Percentiles rank a stretch among this genome's conserved stretches.
Conservation (phyloP, 2,113 vertebrate species). For the Suricata suricatta region DNA sequence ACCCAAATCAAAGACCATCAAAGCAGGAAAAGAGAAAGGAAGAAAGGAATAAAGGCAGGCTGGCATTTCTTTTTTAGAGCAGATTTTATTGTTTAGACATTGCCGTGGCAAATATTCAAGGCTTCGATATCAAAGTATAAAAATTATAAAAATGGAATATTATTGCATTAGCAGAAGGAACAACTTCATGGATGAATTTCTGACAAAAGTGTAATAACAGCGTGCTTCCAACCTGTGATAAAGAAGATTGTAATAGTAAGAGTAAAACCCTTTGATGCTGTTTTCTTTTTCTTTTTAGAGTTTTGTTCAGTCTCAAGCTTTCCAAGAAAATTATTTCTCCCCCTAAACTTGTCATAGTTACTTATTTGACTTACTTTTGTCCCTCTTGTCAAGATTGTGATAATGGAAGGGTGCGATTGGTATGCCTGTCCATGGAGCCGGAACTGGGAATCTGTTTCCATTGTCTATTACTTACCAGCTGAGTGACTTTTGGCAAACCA, state of each 20-base stretch:
- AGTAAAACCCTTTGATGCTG: background rate
- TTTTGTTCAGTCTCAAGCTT: background rate
- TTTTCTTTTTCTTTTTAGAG: slow-evolving; percentile 13
- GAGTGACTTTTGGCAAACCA: background rate
- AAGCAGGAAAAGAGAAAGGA: background rate
- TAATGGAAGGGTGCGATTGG: background rate
- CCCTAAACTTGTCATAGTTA: background rate
- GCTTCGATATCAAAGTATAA: background rate
- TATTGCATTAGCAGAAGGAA: background rate
- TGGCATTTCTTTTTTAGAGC: background rate
- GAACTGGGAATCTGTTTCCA: background rate
- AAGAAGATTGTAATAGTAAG: background rate
- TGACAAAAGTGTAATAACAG: background rate
- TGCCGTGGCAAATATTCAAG: background rate
- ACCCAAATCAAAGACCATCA: background rate
- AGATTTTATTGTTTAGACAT: background rate
- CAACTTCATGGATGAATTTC: background rate
- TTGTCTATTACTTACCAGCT: background rate
- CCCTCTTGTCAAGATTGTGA: background rate
- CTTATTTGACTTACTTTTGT: background rate
- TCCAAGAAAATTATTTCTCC: background rate
- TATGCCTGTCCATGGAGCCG: background rate
- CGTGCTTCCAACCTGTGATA: background rate
- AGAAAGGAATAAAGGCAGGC: background rate
- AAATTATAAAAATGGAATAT: background rate